These are phyloP conservation scores for Aphidius colemani DNA, from an alignment of 2,888 invertebrate species.

Conservation along the genomic window DNA sequence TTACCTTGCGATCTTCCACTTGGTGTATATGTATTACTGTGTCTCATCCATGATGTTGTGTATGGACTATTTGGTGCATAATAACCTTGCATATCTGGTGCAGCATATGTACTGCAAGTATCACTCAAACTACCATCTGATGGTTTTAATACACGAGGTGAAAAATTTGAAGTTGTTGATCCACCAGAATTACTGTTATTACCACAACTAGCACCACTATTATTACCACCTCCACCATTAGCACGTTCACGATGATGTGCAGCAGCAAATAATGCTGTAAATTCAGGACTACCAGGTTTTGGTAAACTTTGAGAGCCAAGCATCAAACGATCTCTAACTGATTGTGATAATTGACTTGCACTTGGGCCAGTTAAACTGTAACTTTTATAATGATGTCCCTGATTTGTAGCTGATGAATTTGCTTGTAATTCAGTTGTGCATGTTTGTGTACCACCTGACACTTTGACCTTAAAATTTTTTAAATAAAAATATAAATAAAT, in stretches of 20 bases:
- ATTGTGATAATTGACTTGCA: slow-evolving; percentile 84
- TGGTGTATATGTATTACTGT: slow-evolving; percentile 68
- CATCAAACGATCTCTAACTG: slow-evolving; percentile 80
- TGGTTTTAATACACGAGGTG: slow-evolving; percentile 55
- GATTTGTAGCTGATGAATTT: slow-evolving; percentile 43
- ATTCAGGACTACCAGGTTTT: slow-evolving; percentile 75
- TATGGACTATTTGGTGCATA: slow-evolving; percentile 69
- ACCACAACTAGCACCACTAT: too few species aligned
- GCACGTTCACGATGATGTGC: slow-evolving; percentile 55
- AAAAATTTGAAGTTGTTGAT: slow-evolving; percentile 53
- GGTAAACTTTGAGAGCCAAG: slow-evolving; percentile 87
- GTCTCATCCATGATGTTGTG: slow-evolving; percentile 77
- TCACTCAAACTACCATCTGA: slow-evolving; percentile 84
- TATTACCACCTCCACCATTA: slow-evolving; percentile 25
- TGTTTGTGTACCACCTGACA: slow-evolving; percentile 89
- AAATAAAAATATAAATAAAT: too few species aligned
- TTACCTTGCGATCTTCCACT: slow-evolving; percentile 55
- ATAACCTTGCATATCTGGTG: slow-evolving; percentile 60
- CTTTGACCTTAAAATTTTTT: slow-evolving; percentile 66
- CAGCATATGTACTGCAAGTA: slow-evolving; percentile 80
- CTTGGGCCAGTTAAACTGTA: slow-evolving; percentile 84
- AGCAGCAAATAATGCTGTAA: slow-evolving; percentile 67
- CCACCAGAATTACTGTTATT: slow-evolving; percentile 36
- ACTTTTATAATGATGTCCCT: slow-evolving; percentile 79
- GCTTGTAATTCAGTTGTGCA: slow-evolving; percentile 77